Evolutionary conservation across 2,888 invertebrate genomes (phyloP), one percentile per base, ranked within the genome.

Genomic region (Notodonta dromedarius): DNA sequence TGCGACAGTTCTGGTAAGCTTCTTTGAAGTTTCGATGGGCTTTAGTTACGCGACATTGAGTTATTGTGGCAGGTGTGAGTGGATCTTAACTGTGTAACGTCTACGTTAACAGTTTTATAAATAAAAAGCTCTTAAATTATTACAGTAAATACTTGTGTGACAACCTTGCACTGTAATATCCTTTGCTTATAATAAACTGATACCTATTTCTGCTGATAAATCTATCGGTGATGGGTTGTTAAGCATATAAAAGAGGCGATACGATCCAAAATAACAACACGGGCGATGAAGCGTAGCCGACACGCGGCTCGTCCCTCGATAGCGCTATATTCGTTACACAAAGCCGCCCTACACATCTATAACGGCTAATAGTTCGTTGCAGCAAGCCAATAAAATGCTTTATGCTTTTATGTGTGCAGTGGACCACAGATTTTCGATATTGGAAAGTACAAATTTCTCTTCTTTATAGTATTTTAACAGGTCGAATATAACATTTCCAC

Each of bases 331-430:
- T 69, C 66, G 63, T 54, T 66, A 71, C 65, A 78, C 78, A 80
- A 77, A 70, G 65, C 63, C 54, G 24, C 55, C 59, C 35, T 66
- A 68, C 58, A 73, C 65, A 64, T 60, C 63, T 70, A 75, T 74
- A 76, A 65, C 67, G 60, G 73, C 77, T 78, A 82, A 85, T 79
- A 73, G 80, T 67, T 76, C 70, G 70, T 67, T 75, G 78, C 78
- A 80, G 80, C 83, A 87, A 81, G 74, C 75, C 79, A 81, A 85
- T 89, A 86, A 88, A 87, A 83, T 74, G 67, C 32, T 52, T 16
- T 52, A 52, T 52, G 51, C 51, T 77, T 85, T 85, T 83, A 88
- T 79, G 79, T 77, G 67, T 83, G 78, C 79, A 83, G 66, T 76
- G 67, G 76, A 73, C 77, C 68, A 70, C 62, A 79, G 81, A 81